phyloP scores from a whole-genome alignment of 2,113 vertebrate species.

The Panurus biarmicus region DNA sequence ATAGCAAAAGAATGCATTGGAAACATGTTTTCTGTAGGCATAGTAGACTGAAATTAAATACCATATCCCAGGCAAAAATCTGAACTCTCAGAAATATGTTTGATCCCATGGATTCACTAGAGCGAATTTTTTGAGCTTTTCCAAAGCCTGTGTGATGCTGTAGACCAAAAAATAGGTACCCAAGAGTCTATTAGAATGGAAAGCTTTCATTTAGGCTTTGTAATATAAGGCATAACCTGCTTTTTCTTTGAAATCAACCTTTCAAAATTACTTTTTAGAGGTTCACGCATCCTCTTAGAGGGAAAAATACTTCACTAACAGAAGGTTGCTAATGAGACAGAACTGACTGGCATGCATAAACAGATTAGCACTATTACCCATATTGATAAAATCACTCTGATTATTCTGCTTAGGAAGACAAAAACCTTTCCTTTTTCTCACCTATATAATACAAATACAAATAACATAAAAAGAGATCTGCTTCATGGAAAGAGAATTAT shows the following conservation, averaged over 20 bases:
- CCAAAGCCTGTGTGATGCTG: not conserved
- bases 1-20: not conserved
- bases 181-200: not conserved
- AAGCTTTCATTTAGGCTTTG: not conserved
- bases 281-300: not conserved
- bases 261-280: slow-evolving; percentile 3
- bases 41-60: not conserved
- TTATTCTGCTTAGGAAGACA: not conserved
- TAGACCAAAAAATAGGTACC: not conserved
- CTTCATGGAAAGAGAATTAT: not conserved
- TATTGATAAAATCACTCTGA: not conserved
- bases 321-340: not conserved
- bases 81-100: not conserved
- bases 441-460: not conserved
- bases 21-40: not conserved
- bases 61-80: not conserved
- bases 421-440: not conserved
- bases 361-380: not conserved
- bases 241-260: slow-evolving; percentile 5
- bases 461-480: not conserved
- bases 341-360: not conserved
- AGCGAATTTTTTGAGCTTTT: not conserved
- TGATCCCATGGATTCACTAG: not conserved
- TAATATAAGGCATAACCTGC: not conserved
- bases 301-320: not conserved